Evolutionary conservation across 2,797 vertebrate species (phyloP), one percentile per base, ranked within the genome.

Genomic region (Takifugu rubripes): DNA sequence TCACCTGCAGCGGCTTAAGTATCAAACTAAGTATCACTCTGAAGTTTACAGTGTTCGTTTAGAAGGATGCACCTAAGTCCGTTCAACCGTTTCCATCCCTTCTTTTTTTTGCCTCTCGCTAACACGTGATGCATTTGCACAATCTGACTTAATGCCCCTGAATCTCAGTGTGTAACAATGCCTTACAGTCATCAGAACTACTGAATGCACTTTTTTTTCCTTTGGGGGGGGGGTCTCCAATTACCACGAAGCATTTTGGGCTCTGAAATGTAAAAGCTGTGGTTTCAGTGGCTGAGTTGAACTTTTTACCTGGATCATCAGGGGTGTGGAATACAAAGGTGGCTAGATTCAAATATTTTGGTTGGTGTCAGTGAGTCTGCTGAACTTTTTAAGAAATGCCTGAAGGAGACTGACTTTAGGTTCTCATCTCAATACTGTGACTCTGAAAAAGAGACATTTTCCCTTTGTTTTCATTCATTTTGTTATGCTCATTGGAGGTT

Each of bases 111-210:
- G 45, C 72, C 63, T 81, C 6, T 33, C 64, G 81, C 64, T 82
- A 75, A 74, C 68, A 79, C 82, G 67, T 84, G 74, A 85, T 68
- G 77, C 81, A 83, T 88, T 90, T 89, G 90, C 91, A 90, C 79
- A 87, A 86, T 90, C 89, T 87, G 51, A 61, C 88, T 88, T 81
- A 78, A 88, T 72, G 61, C 89, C 89, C 86, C 85, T 81, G 87
- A 89, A 86, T 60, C 87, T 78, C 54, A 82, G 82, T 81, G 69
- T 87, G 87, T 89, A 90, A 92, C 84, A 92, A 93, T 93, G 95
- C 94, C 94, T 96, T 95, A 93, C 89, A 67, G 70, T 73, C 70
- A 82, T 80, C 87, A 82, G 85, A 92, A 92, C 92, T 94, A 92
- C 92, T 92, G 92, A 91, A 90, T 91, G 91, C 82, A 84, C 79